A percentile compares a stretch with the other conserved stretches of the same genome.
Conservation (phyloP, 2,113 vertebrate species). For the Mesocricetus auratus region DNA sequence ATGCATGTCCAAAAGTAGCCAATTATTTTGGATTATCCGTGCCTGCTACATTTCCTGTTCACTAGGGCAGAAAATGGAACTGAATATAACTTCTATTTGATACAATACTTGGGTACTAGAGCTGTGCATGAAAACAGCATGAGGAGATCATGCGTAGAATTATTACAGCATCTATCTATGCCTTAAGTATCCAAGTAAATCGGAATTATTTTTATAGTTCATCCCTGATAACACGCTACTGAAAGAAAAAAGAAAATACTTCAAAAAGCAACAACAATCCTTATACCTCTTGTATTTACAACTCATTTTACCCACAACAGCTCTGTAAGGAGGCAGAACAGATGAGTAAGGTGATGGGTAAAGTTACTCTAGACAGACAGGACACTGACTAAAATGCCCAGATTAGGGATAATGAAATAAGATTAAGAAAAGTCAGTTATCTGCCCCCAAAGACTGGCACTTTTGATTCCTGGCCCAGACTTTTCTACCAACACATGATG, state of each 20-base stretch:
- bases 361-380: conserved; percentile 16
- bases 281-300: background rate
- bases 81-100: conserved; percentile 65
- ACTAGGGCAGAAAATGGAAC: conserved; percentile 75
- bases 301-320: background rate
- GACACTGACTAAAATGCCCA: conserved; percentile 4
- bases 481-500: background rate
- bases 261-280: conserved; percentile 51
- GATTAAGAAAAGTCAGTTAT: background rate
- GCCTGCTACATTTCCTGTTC: conserved; percentile 70
- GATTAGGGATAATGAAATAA: conserved; percentile 23
- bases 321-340: background rate
- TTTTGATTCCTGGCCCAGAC: background rate
- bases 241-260: conserved; percentile 52
- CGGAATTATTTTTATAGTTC: conserved; percentile 57
- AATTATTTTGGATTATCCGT: conserved; percentile 78
- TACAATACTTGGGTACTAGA: conserved; percentile 64
- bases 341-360: background rate
- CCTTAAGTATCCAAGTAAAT: conserved; percentile 71
- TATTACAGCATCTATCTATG: conserved; percentile 46
- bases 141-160: conserved; percentile 57
- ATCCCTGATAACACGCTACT: conserved; percentile 60
- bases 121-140: conserved; percentile 27
- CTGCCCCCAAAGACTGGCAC: background rate
- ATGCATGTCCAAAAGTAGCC: conserved; percentile 53